phyloP scores from a whole-genome alignment of 2,113 vertebrate genomes.

The Peromyscus maniculatus region DNA sequence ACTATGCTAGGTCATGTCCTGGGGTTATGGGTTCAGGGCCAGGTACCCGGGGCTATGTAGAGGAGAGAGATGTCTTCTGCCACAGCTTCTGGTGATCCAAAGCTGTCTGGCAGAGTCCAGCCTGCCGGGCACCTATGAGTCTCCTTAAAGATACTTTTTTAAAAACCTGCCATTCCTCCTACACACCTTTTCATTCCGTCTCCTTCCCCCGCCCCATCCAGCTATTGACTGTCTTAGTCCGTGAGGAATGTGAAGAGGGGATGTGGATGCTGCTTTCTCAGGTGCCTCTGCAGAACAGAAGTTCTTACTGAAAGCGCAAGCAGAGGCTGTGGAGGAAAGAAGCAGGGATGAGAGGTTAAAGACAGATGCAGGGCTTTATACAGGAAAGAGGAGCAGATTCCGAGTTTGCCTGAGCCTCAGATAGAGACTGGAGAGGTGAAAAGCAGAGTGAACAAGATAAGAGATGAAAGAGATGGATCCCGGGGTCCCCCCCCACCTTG shows the following conservation, averaged over 20 bases:
- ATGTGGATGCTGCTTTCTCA: not conserved
- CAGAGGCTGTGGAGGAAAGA: constrained; percentile 21
- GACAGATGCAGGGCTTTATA: not conserved
- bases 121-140: not conserved
- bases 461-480: constrained; percentile 28
- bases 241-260: not conserved
- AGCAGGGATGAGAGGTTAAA: constrained; percentile 33
- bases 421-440: constrained; percentile 39
- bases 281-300: not conserved
- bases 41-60: not conserved
- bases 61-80: not conserved
- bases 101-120: not conserved
- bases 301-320: not conserved
- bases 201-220: not conserved
- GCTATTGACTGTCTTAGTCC: not conserved
- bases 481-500: not conserved
- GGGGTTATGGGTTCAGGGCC: not conserved
- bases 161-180: not conserved
- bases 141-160: not conserved
- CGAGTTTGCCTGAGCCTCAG: not conserved
- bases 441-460: constrained; percentile 34
- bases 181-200: not conserved
- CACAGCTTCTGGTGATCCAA: not conserved
- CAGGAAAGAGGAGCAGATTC: constrained; percentile 27
- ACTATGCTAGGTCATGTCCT: not conserved